These are phyloP conservation scores for Valencia hispanica DNA, from an alignment of 2,797 vertebrate genomes.

Conservation along the genomic window DNA sequence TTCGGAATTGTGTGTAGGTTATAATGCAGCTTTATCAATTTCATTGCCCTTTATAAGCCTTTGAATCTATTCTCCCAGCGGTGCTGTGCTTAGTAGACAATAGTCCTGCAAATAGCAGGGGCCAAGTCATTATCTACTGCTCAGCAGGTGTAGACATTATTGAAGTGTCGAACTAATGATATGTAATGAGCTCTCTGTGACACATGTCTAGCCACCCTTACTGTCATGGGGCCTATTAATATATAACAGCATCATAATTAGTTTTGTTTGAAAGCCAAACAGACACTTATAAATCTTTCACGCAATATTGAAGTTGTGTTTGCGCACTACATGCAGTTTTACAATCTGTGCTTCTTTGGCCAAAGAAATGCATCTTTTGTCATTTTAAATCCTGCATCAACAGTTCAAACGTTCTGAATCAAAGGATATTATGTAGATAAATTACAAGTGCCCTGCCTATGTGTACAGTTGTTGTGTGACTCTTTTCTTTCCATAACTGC, in stretches of 20 bases:
- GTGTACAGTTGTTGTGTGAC: conserved; percentile 31
- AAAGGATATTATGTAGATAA: conserved; percentile 8
- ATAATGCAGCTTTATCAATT: conserved; percentile 61
- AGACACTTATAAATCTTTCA: conserved; percentile 68
- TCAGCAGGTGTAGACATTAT: conserved; percentile 83
- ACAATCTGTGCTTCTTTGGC: conserved; percentile 13
- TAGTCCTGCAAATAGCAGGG: conserved; percentile 80
- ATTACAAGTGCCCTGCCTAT: conserved; percentile 19
- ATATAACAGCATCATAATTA: conserved; percentile 77
- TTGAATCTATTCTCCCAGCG: conserved; percentile 63
- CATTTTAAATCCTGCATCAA: conserved; percentile 26
- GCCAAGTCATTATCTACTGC: conserved; percentile 79
- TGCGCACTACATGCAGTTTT: conserved; percentile 35
- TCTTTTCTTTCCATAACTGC: conserved; percentile 48
- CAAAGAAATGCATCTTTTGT: conserved; percentile 26
- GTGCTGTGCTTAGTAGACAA: conserved; percentile 72
- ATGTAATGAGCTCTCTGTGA: conserved; percentile 84
- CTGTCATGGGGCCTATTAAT: conserved; percentile 77
- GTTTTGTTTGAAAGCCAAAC: conserved; percentile 73
- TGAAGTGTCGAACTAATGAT: conserved; percentile 84
- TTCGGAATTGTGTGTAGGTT: conserved; percentile 40
- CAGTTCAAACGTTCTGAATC: neutral
- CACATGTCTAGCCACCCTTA: conserved; percentile 78
- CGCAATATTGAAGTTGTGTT: conserved; percentile 62
- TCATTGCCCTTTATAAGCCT: conserved; percentile 45